Evolutionary conservation across 2,113 vertebrate genomes (phyloP).

Genomic region (Urocynchramus pylzowi): DNA sequence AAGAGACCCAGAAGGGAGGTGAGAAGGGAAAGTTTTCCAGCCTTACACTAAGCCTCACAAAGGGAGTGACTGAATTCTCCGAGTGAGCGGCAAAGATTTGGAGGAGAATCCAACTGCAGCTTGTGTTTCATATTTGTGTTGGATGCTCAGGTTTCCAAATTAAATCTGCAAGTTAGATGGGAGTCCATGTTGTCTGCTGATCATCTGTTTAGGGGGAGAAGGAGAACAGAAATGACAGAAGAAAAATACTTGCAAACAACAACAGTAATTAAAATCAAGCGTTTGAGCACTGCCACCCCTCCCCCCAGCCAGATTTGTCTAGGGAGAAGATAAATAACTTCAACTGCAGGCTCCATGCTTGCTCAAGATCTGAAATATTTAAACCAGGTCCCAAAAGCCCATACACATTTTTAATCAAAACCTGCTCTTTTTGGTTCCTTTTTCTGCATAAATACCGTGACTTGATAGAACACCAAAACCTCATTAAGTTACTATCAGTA

Average conservation of each 20-base stretch:
- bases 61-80: background rate
- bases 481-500: constrained; percentile 62
- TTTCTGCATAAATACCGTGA: constrained; percentile 44
- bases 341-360: constrained; percentile 50
- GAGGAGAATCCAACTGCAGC: background rate
- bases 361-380: constrained; percentile 66
- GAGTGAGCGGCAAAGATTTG: background rate
- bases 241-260: constrained; percentile 27
- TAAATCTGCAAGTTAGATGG: constrained; percentile 19
- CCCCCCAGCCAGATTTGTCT: constrained; percentile 29
- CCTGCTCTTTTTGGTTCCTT: constrained; percentile 43
- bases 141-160: background rate
- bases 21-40: background rate
- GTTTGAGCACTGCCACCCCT: constrained; percentile 34
- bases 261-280: constrained; percentile 65
- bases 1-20: constrained; percentile 14
- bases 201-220: constrained; percentile 22
- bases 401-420: constrained; percentile 70
- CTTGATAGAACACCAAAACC: constrained; percentile 63
- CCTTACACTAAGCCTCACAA: background rate
- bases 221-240: background rate
- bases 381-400: constrained; percentile 56
- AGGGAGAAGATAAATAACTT: constrained; percentile 59
- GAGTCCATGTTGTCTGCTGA: constrained; percentile 18
- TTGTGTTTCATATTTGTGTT: background rate